Conservation (phyloP, 2,888 invertebrate species). For the Eilema sororculum region DNA sequence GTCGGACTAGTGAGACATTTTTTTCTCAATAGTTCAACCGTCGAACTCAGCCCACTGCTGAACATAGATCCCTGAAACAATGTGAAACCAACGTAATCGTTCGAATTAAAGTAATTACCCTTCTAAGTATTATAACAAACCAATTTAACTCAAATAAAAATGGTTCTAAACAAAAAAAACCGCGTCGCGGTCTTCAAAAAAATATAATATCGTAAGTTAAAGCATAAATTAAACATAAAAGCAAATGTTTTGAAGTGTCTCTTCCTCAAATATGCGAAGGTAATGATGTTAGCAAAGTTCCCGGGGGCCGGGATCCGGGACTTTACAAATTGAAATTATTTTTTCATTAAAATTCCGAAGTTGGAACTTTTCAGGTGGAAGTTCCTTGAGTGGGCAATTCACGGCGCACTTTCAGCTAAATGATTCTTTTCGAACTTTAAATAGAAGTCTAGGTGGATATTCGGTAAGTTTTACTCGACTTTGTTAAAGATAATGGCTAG, state of each 20-base stretch:
- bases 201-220: conserved; percentile 44
- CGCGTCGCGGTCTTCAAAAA: conserved; percentile 24
- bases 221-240: conserved; percentile 57
- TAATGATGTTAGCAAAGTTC: conserved; percentile 74
- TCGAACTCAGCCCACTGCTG: too few species aligned
- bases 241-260: conserved; percentile 68
- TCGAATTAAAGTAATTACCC: not conserved
- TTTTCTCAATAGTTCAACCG: too few species aligned
- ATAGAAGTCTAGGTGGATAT: conserved; percentile 53
- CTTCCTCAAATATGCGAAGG: conserved; percentile 76
- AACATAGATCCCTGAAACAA: too few species aligned
- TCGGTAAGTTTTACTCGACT: conserved; percentile 42
- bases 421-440: conserved; percentile 65
- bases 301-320: conserved; percentile 57
- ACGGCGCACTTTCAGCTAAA: conserved; percentile 66
- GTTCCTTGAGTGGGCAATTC: conserved; percentile 76
- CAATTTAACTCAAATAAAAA: not conserved
- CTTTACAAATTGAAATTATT: conserved; percentile 84
- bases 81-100: too few species aligned
- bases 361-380: conserved; percentile 76
- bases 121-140: not conserved
- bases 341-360: conserved; percentile 83
- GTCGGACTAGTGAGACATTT: too few species aligned
- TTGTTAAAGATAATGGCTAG: conserved; percentile 40
- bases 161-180: not conserved